Evolutionary conservation across 2,113 vertebrate species (phyloP), one percentile per base, ranked within the genome.

Genomic region (Condylura cristata): DNA sequence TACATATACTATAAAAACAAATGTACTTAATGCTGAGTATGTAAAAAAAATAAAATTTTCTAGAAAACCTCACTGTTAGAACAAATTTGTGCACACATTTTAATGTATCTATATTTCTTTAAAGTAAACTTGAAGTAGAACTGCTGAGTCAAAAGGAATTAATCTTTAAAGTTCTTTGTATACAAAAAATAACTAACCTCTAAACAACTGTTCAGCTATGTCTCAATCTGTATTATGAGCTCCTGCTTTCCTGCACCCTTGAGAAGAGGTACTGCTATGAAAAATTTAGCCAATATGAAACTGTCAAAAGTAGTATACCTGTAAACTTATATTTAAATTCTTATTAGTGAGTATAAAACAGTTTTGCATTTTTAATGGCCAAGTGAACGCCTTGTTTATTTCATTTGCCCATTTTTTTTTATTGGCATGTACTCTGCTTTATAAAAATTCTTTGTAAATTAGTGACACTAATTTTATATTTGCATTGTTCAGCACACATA

Each of bases 141-240:
- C 6, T 81, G 8, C 24, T 70, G 63, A 26, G 22, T 89, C n/a
- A 84, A n/a, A 88, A 71, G n/a, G 20, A n/a, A 87, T 61, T 48
- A 84, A 81, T 5, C 34, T 76, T 85, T 75, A 70, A 78, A 61
- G 16, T 89, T 91, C 22, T 89, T 93, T 85, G 58, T 63, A 58
- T 48, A 89, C 16, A 89, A 91, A 91, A 30, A 93, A 89, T 53
- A 94, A 89, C 13, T 60, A 94, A 89, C 14, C 20, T 86, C 75
- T 28, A 87, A 92, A 96, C 90, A 14, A 80, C 37, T 80, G 51
- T 48, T 71, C 39, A 91, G 17, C 32, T 87, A 66, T 56, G 68
- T 41, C 11, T 24, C 63, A 78, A 51, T 71, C 13, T 16, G 46
- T 48, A 93, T 28, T 17, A 90, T 37, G 70, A 89, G 44, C n/a